Percentiles rank a stretch among this genome's conserved stretches.
These are phyloP conservation scores for Aldrovandia affinis DNA, from an alignment of 2,797 vertebrate species.

Conservation along the genomic window DNA sequence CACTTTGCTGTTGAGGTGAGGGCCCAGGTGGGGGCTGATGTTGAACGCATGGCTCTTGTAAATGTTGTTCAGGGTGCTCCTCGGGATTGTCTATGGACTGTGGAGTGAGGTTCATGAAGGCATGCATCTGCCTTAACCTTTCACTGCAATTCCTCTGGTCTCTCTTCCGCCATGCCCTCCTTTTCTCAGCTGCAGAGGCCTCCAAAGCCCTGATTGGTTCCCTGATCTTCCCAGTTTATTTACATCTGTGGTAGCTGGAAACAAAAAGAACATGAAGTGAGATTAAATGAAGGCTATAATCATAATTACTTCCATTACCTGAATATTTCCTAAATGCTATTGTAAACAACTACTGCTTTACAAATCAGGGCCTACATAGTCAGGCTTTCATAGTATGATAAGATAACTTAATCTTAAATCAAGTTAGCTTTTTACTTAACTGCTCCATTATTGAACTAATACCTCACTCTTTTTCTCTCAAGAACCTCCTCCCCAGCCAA, in stretches of 20 bases:
- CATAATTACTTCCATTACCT: not conserved
- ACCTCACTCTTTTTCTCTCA: not conserved
- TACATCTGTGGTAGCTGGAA: not conserved
- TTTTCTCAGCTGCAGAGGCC: not conserved
- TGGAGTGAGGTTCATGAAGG: not conserved
- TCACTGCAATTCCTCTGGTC: not conserved
- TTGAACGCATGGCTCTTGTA: not conserved
- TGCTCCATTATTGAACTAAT: not conserved
- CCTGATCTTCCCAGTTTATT: not conserved
- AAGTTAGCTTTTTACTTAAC: not conserved
- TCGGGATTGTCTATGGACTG: not conserved
- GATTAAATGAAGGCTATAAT: not conserved
- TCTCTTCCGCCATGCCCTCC: not conserved
- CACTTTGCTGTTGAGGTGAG: not conserved
- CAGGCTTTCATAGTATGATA: no score
- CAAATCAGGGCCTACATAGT: no score
- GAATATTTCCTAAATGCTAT: not conserved
- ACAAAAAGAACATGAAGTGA: not conserved
- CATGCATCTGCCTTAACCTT: not conserved
- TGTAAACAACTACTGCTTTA: no score
- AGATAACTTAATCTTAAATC: not conserved
- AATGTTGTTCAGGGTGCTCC: not conserved
- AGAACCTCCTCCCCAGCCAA: not conserved
- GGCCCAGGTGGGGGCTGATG: not conserved
- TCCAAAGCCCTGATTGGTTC: not conserved